Conservation (phyloP, 2,888 invertebrate genomes). For the Smittia sp. region DNA sequence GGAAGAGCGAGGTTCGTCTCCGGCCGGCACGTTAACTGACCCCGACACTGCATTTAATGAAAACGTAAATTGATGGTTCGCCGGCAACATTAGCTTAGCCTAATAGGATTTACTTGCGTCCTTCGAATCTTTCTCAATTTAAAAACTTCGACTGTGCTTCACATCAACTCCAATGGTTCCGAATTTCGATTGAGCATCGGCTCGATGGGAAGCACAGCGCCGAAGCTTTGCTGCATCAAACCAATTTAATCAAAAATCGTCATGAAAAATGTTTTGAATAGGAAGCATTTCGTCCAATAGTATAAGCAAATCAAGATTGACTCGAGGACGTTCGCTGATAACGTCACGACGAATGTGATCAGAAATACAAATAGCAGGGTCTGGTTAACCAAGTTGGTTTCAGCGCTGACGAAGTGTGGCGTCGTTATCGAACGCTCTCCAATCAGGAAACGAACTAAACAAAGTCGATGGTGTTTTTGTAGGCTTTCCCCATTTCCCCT, state of each 20-base stretch:
- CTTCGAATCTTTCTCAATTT: neutral
- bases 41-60: neutral
- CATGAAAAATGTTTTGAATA: neutral
- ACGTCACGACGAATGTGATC: neutral
- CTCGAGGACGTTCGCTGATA: neutral
- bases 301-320: neutral
- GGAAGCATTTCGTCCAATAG: slow-evolving; percentile 25
- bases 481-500: neutral
- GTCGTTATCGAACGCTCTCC: too few relatives aligned
- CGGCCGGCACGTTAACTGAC: neutral
- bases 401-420: too few relatives aligned
- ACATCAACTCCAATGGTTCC: too few relatives aligned
- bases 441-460: neutral
- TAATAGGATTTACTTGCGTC: slow-evolving; percentile 1
- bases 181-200: too few relatives aligned
- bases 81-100: neutral
- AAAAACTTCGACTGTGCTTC: neutral
- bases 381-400: too few relatives aligned
- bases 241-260: slow-evolving; percentile 2
- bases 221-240: neutral
- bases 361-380: too few relatives aligned
- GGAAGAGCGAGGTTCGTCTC: neutral
- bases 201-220: too few relatives aligned
- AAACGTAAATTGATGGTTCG: too few relatives aligned
- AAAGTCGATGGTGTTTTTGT: neutral